Percentiles rank a stretch among this genome's conserved stretches.
These are phyloP conservation scores for Brachypodius melanocephalos DNA, from an alignment of 2,113 vertebrate species.

Conservation along the genomic window DNA sequence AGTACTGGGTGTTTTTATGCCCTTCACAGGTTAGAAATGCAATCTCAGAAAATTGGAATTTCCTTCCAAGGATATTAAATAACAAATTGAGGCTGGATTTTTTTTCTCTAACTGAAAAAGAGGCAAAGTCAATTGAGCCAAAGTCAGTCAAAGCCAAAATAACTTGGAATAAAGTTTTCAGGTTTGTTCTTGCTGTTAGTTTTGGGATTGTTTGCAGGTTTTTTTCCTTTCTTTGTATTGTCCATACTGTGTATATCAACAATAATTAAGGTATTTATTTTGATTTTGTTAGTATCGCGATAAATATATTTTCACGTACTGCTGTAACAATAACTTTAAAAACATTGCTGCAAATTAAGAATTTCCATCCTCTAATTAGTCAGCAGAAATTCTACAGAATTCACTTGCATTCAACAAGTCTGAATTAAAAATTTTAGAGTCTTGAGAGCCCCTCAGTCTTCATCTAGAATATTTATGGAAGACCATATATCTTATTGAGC, in stretches of 20 bases:
- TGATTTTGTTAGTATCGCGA: background rate
- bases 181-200: background rate
- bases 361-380: background rate
- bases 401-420: background rate
- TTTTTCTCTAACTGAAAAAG: background rate
- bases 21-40: background rate
- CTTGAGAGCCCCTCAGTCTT: background rate
- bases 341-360: background rate
- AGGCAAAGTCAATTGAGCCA: background rate
- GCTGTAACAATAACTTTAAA: background rate
- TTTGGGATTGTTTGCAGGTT: background rate
- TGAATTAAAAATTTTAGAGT: background rate
- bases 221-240: background rate
- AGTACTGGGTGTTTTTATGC: background rate
- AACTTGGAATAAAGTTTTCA: background rate
- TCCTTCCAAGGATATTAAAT: background rate
- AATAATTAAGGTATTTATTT: background rate
- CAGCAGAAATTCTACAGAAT: background rate
- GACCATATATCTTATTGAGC: background rate
- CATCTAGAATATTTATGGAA: background rate
- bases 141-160: background rate
- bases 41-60: background rate
- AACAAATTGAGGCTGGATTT: background rate
- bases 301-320: background rate
- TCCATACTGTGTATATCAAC: background rate